phyloP scores from a whole-genome alignment of 1,140 invertebrate species.

The Drosophila parabipectinata region DNA sequence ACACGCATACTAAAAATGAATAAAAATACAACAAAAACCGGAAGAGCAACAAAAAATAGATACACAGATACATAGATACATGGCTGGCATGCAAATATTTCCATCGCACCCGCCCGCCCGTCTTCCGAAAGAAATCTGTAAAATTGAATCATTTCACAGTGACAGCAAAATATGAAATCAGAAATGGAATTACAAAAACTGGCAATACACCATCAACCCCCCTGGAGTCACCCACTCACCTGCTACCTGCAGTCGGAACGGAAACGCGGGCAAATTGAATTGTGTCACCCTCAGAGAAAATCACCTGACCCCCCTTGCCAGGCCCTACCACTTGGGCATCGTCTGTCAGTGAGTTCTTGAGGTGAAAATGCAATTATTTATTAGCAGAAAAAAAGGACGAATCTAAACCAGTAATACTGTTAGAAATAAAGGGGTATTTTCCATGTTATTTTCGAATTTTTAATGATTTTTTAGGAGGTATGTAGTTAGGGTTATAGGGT shows the following conservation, averaged over 20 bases:
- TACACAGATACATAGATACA: constrained; percentile 34
- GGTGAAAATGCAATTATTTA: constrained; percentile 82
- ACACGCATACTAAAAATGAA: constrained; percentile 30
- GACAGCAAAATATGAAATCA: constrained; percentile 79
- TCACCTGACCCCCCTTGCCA: not conserved
- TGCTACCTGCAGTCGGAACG: constrained; percentile 51
- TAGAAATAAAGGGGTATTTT: not conserved
- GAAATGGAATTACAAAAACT: constrained; percentile 70
- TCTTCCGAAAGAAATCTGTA: constrained; percentile 56
- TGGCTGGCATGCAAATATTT: constrained; percentile 59
- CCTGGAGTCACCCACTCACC: not conserved
- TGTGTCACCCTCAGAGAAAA: constrained; percentile 55
- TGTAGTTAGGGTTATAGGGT: too few species aligned
- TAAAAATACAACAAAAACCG: constrained; percentile 4
- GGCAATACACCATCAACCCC: constrained; percentile 2
- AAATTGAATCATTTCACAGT: constrained; percentile 78
- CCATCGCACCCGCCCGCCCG: constrained; percentile 15
- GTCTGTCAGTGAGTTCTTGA: constrained; percentile 77
- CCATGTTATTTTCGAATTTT: too few species aligned
- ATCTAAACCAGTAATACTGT: constrained; percentile 20
- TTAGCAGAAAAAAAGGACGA: constrained; percentile 59
- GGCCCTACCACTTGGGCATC: constrained; percentile 17
- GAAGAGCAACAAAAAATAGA: not conserved
- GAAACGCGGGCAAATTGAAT: constrained; percentile 77
- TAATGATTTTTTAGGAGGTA: too few species aligned